Percentiles rank a stretch among this genome's conserved stretches.
phyloP scores from a whole-genome alignment of 1,140 invertebrate genomes.

The Phortica variegata region DNA sequence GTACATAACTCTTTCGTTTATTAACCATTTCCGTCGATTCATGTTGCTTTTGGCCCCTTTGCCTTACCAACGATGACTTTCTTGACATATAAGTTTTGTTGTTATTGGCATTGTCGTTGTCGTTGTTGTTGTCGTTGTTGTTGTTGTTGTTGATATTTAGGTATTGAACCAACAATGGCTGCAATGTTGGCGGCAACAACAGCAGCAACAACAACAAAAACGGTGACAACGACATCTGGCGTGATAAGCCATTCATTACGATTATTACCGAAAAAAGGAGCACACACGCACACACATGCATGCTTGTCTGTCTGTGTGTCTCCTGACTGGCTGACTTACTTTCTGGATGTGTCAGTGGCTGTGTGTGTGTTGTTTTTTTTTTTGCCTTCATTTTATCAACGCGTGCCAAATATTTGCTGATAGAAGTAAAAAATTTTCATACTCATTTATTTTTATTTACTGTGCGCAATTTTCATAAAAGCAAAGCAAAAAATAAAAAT shows the following conservation, averaged over 20 bases:
- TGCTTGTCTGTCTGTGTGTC: conserved; percentile 5
- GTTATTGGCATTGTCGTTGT: conserved; percentile 6
- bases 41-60: neutral
- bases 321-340: no score
- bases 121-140: no score
- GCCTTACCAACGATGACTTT: neutral
- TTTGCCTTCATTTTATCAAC: conserved; percentile 18
- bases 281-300: no score
- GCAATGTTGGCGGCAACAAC: conserved; percentile 13
- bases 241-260: conserved; percentile 55
- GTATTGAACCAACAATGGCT: conserved; percentile 50
- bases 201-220: conserved; percentile 22
- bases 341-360: conserved; percentile 10
- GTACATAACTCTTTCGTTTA: conserved; percentile 50
- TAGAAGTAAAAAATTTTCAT: conserved; percentile 52
- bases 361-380: conserved; percentile 4
- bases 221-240: conserved; percentile 52
- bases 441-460: conserved; percentile 55
- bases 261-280: conserved; percentile 31
- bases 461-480: conserved; percentile 53
- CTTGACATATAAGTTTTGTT: neutral
- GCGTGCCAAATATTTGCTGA: conserved; percentile 45
- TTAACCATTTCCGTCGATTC: conserved; percentile 43
- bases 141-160: no score
- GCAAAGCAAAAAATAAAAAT: conserved; percentile 13